Percentiles rank a stretch among this genome's conserved stretches.
phyloP scores from a whole-genome alignment of 2,797 vertebrate genomes.

The Erethizon dorsatum region DNA sequence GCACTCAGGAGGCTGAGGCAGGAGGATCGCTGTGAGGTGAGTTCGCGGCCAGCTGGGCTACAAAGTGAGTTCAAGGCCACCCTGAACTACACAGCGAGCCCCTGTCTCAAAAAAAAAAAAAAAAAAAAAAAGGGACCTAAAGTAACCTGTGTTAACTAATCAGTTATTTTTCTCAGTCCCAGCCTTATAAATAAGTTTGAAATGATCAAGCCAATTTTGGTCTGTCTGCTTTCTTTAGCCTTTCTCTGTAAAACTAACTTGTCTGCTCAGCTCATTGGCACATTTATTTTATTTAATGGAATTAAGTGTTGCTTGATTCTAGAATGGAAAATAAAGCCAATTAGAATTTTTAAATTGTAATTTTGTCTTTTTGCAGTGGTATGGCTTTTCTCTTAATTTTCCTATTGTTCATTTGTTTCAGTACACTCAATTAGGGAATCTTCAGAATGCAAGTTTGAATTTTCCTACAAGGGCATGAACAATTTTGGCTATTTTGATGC shows the following conservation, averaged over 20 bases:
- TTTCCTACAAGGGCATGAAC: not conserved
- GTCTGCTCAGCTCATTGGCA: not conserved
- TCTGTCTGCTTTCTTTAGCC: not conserved
- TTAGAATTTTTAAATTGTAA: not conserved
- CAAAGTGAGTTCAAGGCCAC: too few species aligned
- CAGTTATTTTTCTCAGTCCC: not conserved
- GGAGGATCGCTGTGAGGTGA: too few species aligned
- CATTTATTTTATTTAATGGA: not conserved
- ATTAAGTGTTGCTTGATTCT: not conserved
- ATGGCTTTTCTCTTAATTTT: not conserved
- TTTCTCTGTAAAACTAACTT: not conserved
- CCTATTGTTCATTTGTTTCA: not conserved
- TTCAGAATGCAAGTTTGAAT: not conserved
- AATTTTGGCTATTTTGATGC: conserved; percentile 17
- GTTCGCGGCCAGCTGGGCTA: too few species aligned
- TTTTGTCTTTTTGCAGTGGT: not conserved
- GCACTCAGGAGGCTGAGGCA: too few species aligned
- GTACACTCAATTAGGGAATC: not conserved
- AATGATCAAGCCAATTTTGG: not conserved
- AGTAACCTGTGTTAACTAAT: not conserved
- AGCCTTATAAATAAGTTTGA: not conserved
- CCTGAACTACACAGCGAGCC: too few species aligned
- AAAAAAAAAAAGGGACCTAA: not conserved
- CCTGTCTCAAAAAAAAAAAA: too few species aligned
- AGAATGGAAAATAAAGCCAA: not conserved